Percentiles rank a stretch among this genome's conserved stretches.
Evolutionary conservation across 2,797 vertebrate genomes (phyloP).

Genomic region (Malurus splendens): DNA sequence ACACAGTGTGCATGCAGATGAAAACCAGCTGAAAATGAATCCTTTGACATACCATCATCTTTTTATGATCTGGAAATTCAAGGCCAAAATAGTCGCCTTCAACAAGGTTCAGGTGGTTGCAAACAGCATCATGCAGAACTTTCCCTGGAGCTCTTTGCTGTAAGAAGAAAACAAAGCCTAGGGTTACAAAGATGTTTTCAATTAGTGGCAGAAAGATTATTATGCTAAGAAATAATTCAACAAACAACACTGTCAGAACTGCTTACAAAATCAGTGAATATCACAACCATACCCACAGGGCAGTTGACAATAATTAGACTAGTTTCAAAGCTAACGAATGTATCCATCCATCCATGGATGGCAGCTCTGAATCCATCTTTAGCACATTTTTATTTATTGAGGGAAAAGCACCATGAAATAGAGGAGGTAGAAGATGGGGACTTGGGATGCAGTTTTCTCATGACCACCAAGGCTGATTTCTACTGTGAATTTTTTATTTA

Average conservation of each 20-base stretch:
- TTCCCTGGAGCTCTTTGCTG: constrained; percentile 94
- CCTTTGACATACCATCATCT: constrained; percentile 83
- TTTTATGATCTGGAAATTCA: constrained; percentile 93
- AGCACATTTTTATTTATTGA: neutral
- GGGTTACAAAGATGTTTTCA: neutral
- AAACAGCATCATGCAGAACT: constrained; percentile 89
- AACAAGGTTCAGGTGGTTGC: constrained; percentile 91
- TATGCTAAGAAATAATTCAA: neutral
- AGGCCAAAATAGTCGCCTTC: constrained; percentile 97
- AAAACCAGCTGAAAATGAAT: neutral
- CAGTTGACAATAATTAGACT: neutral
- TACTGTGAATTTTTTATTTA: neutral
- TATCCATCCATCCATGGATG: neutral
- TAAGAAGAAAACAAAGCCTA: constrained; percentile 51
- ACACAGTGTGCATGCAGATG: neutral
- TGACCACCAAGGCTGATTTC: neutral
- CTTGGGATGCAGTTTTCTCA: neutral
- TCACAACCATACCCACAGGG: neutral
- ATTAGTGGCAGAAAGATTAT: neutral
- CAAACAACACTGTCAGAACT: neutral
- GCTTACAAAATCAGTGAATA: constrained; percentile 5
- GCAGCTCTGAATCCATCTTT: neutral
- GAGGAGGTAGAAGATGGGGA: neutral
- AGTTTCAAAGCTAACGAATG: neutral
- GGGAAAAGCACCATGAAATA: neutral